These are phyloP conservation scores for Eulemur rubriventer DNA, from an alignment of 2,797 vertebrate genomes.

Conservation along the genomic window DNA sequence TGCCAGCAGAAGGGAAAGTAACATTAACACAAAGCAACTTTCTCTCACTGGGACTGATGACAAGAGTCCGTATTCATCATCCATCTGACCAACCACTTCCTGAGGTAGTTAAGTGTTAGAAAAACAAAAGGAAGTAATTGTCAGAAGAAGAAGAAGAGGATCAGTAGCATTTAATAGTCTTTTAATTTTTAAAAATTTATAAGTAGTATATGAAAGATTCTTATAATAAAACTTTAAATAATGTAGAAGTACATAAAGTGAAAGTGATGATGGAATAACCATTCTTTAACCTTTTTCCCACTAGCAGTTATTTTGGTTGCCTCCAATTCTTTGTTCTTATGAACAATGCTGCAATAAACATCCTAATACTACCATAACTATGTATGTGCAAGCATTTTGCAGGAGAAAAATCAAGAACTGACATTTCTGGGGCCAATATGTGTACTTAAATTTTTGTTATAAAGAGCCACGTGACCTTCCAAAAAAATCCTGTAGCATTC, in stretches of 20 bases:
- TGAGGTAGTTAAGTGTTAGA: not conserved
- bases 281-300: not conserved
- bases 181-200: not conserved
- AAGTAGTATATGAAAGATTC: not conserved
- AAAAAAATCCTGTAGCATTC: not conserved
- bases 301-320: not conserved
- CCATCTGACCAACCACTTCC: not conserved
- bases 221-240: constrained; percentile 15
- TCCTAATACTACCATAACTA: not conserved
- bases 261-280: not conserved
- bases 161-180: not conserved
- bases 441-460: not conserved
- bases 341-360: not conserved
- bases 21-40: not conserved
- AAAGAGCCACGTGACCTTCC: not conserved
- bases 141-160: constrained; percentile 2
- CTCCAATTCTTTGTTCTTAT: not conserved
- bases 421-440: not conserved
- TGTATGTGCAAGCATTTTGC: not conserved
- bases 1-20: not conserved
- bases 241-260: not conserved
- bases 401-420: not conserved
- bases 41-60: not conserved
- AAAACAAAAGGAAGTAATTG: not conserved
- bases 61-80: not conserved